phyloP scores from a whole-genome alignment of 2,888 invertebrate genomes.

The Abrostola tripartita region DNA sequence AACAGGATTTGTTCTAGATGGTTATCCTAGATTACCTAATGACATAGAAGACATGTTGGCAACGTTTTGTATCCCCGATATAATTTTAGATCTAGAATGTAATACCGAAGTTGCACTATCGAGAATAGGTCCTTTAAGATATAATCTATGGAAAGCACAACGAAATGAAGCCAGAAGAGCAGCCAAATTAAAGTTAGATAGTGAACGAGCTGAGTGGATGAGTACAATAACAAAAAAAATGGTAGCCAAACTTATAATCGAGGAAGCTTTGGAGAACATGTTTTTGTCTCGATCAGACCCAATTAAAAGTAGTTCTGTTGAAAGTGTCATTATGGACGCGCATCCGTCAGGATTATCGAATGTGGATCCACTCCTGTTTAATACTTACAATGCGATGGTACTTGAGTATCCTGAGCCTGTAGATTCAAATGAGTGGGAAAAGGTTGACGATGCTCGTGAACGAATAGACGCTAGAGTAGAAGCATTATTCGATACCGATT shows the following conservation, averaged over 20 bases:
- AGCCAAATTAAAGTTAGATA: conserved; percentile 63
- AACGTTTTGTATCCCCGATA: conserved; percentile 87
- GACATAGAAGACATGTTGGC: conserved; percentile 87
- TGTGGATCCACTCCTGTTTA: conserved; percentile 75
- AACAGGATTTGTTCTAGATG: conserved; percentile 89
- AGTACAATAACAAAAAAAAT: conserved; percentile 70
- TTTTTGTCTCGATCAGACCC: conserved; percentile 50
- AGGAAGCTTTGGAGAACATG: conserved; percentile 70
- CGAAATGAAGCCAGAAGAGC: conserved; percentile 71
- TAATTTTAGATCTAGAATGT: conserved; percentile 85
- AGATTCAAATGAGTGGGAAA: conserved; percentile 83
- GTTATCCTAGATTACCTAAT: conserved; percentile 87
- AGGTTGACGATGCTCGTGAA: conserved; percentile 79
- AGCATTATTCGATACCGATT: conserved; percentile 78
- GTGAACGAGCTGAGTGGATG: conserved; percentile 69
- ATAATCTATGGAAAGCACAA: conserved; percentile 79
- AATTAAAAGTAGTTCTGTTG: conserved; percentile 53
- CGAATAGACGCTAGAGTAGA: conserved; percentile 81
- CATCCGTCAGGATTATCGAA: conserved; percentile 72
- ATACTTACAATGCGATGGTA: conserved; percentile 73
- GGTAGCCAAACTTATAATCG: conserved; percentile 69
- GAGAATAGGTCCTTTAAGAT: conserved; percentile 71
- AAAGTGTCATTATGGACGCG: conserved; percentile 83
- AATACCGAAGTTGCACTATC: conserved; percentile 68
- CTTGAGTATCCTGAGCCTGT: conserved; percentile 83